A percentile compares a stretch with the other conserved stretches of the same genome.
Conservation (phyloP, 1,140 invertebrate genomes). For the Maconellicoccus hirsutus region DNA sequence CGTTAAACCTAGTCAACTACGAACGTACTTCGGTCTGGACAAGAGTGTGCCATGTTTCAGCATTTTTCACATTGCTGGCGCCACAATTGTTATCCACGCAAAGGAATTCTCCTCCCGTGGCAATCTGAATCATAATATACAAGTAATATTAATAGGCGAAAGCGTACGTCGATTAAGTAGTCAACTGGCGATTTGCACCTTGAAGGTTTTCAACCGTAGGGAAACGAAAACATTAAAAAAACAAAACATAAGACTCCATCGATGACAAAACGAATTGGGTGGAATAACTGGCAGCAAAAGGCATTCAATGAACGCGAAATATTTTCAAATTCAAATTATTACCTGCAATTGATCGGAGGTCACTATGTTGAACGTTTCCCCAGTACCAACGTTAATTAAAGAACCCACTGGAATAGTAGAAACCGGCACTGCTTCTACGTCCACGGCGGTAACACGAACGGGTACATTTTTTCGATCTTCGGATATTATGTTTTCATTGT, state of each 20-base stretch:
- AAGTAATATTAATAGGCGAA: background rate
- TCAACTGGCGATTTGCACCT: too few species aligned
- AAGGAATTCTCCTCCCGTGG: slow-evolving; percentile 48
- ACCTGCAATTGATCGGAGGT: slow-evolving; percentile 65
- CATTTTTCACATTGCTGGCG: slow-evolving; percentile 38
- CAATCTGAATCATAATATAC: slow-evolving; percentile 33
- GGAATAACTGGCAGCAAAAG: too few species aligned
- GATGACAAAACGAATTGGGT: too few species aligned
- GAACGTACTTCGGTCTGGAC: slow-evolving; percentile 31
- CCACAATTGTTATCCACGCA: slow-evolving; percentile 67
- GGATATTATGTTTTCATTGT: slow-evolving; percentile 36
- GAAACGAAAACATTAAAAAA: too few species aligned
- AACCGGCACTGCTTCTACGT: slow-evolving; percentile 40
- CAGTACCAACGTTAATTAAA: slow-evolving; percentile 51
- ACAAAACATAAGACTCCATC: too few species aligned
- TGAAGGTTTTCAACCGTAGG: too few species aligned
- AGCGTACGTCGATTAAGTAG: background rate
- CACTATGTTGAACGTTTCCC: slow-evolving; percentile 71
- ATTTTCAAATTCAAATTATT: slow-evolving; percentile 11
- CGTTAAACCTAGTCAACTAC: background rate
- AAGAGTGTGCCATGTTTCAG: slow-evolving; percentile 39
- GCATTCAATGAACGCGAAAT: background rate
- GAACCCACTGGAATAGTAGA: slow-evolving; percentile 64
- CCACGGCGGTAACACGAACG: slow-evolving; percentile 32
- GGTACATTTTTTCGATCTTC: slow-evolving; percentile 27